These are phyloP conservation scores for Corythucha ciliata DNA, from an alignment of 2,888 invertebrate genomes.

Conservation along the genomic window DNA sequence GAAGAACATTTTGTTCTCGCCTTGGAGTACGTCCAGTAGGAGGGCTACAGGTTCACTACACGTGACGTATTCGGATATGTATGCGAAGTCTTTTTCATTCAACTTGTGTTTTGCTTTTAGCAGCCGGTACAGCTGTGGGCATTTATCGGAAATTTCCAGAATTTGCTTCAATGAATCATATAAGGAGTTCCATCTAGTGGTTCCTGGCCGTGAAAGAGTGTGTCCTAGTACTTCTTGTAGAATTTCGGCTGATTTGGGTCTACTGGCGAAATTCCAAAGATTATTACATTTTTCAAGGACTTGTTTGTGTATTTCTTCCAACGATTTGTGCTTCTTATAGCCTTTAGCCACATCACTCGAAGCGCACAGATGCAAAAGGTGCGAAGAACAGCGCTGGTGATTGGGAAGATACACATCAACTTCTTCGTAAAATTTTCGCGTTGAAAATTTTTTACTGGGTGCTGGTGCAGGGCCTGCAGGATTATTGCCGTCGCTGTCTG, in stretches of 20 bases:
- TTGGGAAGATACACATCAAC: not conserved
- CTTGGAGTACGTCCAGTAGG: conserved; percentile 6
- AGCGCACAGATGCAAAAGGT: not conserved
- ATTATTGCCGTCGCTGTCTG: too few relatives aligned
- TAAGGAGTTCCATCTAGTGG: conserved; percentile 10
- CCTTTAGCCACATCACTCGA: not conserved
- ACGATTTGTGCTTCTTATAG: not conserved
- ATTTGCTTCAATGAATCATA: conserved; percentile 6
- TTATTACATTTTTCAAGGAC: not conserved
- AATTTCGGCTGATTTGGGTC: conserved; percentile 6
- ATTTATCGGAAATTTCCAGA: not conserved
- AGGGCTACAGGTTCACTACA: conserved; percentile 5
- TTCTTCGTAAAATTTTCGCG: too few relatives aligned
- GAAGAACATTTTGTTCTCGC: conserved; percentile 3
- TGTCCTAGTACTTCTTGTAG: not conserved
- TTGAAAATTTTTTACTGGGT: too few relatives aligned
- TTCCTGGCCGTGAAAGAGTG: not conserved
- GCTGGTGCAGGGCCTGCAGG: too few relatives aligned
- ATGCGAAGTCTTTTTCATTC: conserved; percentile 7
- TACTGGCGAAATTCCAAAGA: not conserved
- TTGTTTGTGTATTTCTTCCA: not conserved
- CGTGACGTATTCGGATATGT: conserved; percentile 3
- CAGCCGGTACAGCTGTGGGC: not conserved
- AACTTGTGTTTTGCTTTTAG: conserved; percentile 12
- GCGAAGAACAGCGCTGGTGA: not conserved